Conservation (phyloP, 2,797 vertebrate species). For the Rallus crepitans region DNA sequence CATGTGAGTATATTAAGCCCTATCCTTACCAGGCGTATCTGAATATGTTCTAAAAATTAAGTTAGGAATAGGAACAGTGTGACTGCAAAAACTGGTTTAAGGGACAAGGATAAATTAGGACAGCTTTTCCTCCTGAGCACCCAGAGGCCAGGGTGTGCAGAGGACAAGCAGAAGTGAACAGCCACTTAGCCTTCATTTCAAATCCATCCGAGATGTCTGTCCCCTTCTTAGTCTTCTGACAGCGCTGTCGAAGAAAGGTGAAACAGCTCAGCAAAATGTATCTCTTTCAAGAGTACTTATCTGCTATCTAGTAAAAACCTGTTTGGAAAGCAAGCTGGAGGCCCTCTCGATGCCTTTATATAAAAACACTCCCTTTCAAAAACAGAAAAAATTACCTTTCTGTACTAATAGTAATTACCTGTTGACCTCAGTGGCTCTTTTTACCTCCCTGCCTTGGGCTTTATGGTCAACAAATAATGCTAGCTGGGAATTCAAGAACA, state of each 20-base stretch:
- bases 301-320: background rate
- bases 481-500: background rate
- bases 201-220: background rate
- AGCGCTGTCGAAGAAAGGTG: background rate
- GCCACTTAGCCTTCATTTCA: background rate
- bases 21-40: background rate
- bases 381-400: background rate
- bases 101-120: background rate
- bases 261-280: background rate
- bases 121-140: background rate
- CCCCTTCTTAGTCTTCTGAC: background rate
- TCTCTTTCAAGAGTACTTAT: background rate
- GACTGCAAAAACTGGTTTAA: background rate
- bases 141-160: background rate
- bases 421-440: background rate
- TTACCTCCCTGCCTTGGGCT: background rate
- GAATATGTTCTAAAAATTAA: background rate
- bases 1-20: background rate
- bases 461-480: background rate
- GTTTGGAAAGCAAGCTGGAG: background rate
- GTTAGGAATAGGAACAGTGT: background rate
- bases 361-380: background rate
- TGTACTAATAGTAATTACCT: background rate
- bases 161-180: background rate
- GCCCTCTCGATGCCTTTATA: background rate